Conservation (phyloP, 2,113 vertebrate genomes). For the Notothenia rossii region DNA sequence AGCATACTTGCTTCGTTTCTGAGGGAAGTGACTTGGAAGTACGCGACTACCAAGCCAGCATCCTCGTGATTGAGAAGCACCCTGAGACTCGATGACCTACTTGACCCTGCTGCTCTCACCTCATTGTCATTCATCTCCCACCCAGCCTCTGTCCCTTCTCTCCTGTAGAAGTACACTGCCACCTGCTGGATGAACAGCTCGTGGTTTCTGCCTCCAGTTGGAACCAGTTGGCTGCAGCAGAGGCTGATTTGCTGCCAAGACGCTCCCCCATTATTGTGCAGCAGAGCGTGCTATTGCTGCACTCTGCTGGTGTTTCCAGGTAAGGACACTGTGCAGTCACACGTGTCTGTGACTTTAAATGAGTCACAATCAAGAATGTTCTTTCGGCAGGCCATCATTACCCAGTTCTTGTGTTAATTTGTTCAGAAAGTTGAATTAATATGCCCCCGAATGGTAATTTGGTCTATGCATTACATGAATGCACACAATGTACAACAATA, state of each 20-base stretch:
- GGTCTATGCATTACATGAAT: too few species aligned
- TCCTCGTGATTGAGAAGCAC: too few species aligned
- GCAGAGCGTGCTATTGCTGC: slow-evolving; percentile 55
- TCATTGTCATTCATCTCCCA: slow-evolving; percentile 39
- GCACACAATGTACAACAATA: too few species aligned
- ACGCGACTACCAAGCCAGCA: too few species aligned
- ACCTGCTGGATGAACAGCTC: slow-evolving; percentile 47
- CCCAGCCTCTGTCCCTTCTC: background rate
- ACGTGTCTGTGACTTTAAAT: slow-evolving; percentile 33
- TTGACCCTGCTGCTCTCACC: slow-evolving; percentile 34
- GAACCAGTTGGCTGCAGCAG: slow-evolving; percentile 15
- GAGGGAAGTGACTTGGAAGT: too few species aligned
- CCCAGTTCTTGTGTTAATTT: slow-evolving; percentile 16
- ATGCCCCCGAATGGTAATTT: background rate
- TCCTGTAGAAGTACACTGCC: slow-evolving; percentile 57
- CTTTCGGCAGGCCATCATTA: slow-evolving; percentile 19
- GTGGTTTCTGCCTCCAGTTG: background rate
- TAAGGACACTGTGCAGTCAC: slow-evolving; percentile 46
- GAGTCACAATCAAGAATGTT: background rate
- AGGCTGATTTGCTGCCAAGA: slow-evolving; percentile 6
- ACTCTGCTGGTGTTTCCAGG: slow-evolving; percentile 65
- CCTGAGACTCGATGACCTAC: slow-evolving; percentile 7
- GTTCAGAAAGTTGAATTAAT: slow-evolving; percentile 11
- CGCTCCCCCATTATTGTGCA: slow-evolving; percentile 26
- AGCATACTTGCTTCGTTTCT: too few species aligned